Percentiles rank a stretch among this genome's conserved stretches.
These are phyloP conservation scores for Pagrus major DNA, from an alignment of 2,113 vertebrate genomes.

Conservation along the genomic window DNA sequence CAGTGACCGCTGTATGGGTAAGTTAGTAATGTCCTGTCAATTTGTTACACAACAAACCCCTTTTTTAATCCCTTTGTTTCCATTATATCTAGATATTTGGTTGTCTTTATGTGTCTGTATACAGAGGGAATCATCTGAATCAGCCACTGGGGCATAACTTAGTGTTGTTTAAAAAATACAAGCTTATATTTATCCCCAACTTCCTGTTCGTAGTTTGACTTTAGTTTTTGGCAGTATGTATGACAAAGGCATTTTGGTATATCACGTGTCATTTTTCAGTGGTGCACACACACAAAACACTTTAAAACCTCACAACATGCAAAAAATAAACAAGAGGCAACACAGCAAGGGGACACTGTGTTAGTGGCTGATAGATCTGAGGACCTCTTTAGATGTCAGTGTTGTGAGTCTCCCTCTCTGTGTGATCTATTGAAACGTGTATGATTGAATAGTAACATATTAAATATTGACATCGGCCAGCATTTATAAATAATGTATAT, in stretches of 20 bases:
- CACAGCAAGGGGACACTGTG: conserved; percentile 40
- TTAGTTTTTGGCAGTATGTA: conserved; percentile 15
- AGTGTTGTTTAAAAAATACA: conserved; percentile 31
- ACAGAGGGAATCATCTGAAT: conserved; percentile 61
- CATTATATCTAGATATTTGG: conserved; percentile 38
- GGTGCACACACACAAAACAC: conserved; percentile 19
- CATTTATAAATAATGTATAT: conserved; percentile 88
- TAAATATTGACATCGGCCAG: conserved; percentile 79
- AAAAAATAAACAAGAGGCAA: conserved; percentile 29
- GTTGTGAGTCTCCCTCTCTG: conserved; percentile 54
- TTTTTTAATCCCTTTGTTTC: conserved; percentile 35
- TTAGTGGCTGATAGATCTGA: conserved; percentile 58
- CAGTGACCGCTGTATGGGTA: conserved; percentile 57
- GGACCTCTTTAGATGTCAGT: conserved; percentile 52
- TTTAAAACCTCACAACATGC: conserved; percentile 37
- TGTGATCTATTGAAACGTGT: conserved; percentile 74
- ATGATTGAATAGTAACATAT: conserved; percentile 76
- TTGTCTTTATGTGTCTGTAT: conserved; percentile 56
- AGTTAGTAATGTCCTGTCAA: conserved; percentile 44
- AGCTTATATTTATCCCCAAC: conserved; percentile 29
- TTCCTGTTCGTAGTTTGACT: conserved; percentile 29
- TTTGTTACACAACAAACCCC: conserved; percentile 53
- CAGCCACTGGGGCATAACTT: conserved; percentile 44
- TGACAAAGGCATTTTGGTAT: conserved; percentile 4
- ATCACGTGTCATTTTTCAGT: conserved; percentile 10